These are phyloP conservation scores for Pilophorus perplexus DNA, from an alignment of 2,888 invertebrate species.

Conservation along the genomic window DNA sequence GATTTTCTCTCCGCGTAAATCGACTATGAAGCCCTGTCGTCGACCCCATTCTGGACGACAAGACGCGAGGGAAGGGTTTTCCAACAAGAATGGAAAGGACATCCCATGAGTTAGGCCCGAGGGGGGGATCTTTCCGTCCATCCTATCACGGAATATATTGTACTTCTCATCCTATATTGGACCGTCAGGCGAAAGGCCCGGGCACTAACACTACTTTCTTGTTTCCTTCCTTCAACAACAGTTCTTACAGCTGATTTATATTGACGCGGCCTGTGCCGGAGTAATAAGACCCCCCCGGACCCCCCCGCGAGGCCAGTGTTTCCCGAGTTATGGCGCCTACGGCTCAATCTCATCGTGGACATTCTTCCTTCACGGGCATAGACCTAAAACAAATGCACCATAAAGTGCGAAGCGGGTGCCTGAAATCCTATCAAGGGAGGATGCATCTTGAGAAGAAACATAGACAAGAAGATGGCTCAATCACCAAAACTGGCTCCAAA, in stretches of 20 bases:
- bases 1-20: no score
- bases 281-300: constrained; percentile 7
- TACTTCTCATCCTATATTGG: constrained; percentile 3
- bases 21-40: no score
- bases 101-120: constrained; percentile 15
- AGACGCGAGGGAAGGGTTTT: neutral
- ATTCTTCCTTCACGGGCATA: no score
- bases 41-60: no score
- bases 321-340: constrained; percentile 12
- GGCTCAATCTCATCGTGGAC: constrained; percentile 22
- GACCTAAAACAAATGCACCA: no score
- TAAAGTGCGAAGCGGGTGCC: no score
- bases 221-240: constrained; percentile 30
- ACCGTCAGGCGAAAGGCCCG: constrained; percentile 12
- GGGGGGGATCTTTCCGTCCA: constrained; percentile 11
- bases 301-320: constrained; percentile 3
- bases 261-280: constrained; percentile 10
- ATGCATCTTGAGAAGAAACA: no score
- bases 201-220: constrained; percentile 25
- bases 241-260: constrained; percentile 30
- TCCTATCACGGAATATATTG: constrained; percentile 25
- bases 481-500: no score
- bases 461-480: no score
- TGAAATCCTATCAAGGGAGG: no score
- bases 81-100: constrained; percentile 18